A percentile compares a stretch with the other conserved stretches of the same genome.
phyloP scores from a whole-genome alignment of 2,888 invertebrate species.

The Physocephala rufipes region DNA sequence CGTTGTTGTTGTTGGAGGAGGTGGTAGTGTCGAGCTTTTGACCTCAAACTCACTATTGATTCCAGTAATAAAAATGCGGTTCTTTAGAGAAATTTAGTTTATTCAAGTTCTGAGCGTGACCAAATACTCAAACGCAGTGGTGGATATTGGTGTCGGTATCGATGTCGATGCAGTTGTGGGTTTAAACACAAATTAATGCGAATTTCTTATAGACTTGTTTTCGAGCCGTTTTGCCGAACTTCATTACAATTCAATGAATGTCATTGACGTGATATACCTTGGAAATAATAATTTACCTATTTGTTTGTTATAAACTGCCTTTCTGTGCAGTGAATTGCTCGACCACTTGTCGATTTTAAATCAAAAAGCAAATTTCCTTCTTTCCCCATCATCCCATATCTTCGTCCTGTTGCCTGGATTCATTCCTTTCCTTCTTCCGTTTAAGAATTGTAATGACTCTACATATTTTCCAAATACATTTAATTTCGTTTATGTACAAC shows the following conservation, averaged over 20 bases:
- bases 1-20: not conserved
- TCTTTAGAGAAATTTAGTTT: not conserved
- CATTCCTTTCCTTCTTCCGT: not conserved
- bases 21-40: not conserved
- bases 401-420: not conserved
- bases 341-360: conserved; percentile 24
- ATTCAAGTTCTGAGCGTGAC: too few relatives aligned
- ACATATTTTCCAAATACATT: too few relatives aligned
- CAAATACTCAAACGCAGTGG: too few relatives aligned
- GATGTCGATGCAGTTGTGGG: too few relatives aligned
- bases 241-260: conserved; percentile 21
- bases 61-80: not conserved
- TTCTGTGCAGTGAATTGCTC: not conserved
- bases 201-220: too few relatives aligned
- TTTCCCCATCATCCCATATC: not conserved
- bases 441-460: too few relatives aligned
- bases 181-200: too few relatives aligned
- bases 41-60: too few relatives aligned
- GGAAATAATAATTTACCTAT: not conserved
- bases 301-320: not conserved
- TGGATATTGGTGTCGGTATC: too few relatives aligned
- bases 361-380: not conserved
- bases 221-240: too few relatives aligned
- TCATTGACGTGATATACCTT: conserved; percentile 9
- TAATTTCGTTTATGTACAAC: too few relatives aligned